Percentiles rank a stretch among this genome's conserved stretches.
These are phyloP conservation scores for Agraylea sexmaculata DNA, from an alignment of 1,140 invertebrate species.

Conservation along the genomic window DNA sequence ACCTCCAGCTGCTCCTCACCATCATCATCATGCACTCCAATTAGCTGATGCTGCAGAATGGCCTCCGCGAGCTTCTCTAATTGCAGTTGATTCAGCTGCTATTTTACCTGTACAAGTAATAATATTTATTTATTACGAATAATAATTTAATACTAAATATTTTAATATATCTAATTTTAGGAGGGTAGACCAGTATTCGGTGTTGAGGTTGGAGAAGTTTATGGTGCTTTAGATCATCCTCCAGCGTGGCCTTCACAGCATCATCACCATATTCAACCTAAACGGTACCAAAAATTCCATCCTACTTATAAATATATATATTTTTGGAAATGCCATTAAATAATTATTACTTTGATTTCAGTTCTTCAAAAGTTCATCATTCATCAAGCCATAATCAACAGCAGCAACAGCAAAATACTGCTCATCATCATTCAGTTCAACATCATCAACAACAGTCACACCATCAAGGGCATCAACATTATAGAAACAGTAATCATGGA, in stretches of 20 bases:
- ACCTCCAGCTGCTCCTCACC: conserved; percentile 7
- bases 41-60: conserved; percentile 12
- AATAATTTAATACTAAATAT: not conserved
- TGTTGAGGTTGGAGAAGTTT: conserved; percentile 41
- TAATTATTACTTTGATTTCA: conserved; percentile 3
- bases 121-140: not conserved
- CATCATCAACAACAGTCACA: conserved; percentile 16
- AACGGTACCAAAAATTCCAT: conserved; percentile 10
- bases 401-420: conserved; percentile 20
- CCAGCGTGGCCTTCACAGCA: conserved; percentile 40
- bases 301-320: too few species aligned
- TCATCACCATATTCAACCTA: conserved; percentile 25
- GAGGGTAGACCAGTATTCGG: conserved; percentile 56
- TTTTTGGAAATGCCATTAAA: too few species aligned
- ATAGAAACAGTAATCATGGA: conserved; percentile 25
- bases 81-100: conserved; percentile 19
- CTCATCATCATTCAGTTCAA: conserved; percentile 12
- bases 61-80: conserved; percentile 16
- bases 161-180: conserved; percentile 21
- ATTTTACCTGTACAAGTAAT: conserved; percentile 20
- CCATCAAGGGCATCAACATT: conserved; percentile 27
- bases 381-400: conserved; percentile 30
- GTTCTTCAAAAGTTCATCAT: conserved; percentile 19
- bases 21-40: conserved; percentile 13
- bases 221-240: conserved; percentile 46